A percentile compares a stretch with the other conserved stretches of the same genome.
Conservation (phyloP, 2,113 vertebrate species). For the Furnarius figulus region DNA sequence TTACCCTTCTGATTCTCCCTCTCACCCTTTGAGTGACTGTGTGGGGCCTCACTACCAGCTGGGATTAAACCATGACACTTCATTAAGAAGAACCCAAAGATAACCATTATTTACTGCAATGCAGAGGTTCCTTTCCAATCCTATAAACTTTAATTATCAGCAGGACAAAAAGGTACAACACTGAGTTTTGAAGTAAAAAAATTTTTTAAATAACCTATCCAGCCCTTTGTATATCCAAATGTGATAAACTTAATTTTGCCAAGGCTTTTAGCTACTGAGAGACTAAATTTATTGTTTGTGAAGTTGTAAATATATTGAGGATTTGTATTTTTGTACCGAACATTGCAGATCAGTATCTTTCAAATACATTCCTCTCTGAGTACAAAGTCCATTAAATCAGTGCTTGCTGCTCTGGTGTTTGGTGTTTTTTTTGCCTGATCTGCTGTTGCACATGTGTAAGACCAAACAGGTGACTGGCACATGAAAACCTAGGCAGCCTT, state of each 20-base stretch:
- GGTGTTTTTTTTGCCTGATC: not conserved
- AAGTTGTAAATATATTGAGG: not conserved
- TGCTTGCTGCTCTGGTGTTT: not conserved
- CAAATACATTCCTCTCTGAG: constrained; percentile 23
- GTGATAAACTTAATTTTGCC: constrained; percentile 24
- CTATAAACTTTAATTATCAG: not conserved
- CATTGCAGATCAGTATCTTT: constrained; percentile 38
- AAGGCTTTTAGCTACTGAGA: constrained; percentile 29
- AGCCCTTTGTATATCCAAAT: constrained; percentile 41
- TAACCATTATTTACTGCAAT: constrained; percentile 31
- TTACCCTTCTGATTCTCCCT: not conserved
- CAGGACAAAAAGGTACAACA: not conserved
- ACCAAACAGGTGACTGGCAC: not conserved
- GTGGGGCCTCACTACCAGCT: not conserved
- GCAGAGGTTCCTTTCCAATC: constrained; percentile 51
- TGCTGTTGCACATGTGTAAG: not conserved
- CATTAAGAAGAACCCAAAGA: constrained; percentile 52
- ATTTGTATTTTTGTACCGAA: not conserved
- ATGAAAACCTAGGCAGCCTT: not conserved
- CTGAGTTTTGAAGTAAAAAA: not conserved
- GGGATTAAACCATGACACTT: fast-evolving
- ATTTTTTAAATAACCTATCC: not conserved
- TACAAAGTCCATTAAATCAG: constrained; percentile 48
- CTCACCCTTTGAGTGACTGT: not conserved
- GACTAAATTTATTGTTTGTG: not conserved